These are phyloP conservation scores for Thalassarche chlororhynchos DNA, from an alignment of 2,113 vertebrate species.

Conservation along the genomic window DNA sequence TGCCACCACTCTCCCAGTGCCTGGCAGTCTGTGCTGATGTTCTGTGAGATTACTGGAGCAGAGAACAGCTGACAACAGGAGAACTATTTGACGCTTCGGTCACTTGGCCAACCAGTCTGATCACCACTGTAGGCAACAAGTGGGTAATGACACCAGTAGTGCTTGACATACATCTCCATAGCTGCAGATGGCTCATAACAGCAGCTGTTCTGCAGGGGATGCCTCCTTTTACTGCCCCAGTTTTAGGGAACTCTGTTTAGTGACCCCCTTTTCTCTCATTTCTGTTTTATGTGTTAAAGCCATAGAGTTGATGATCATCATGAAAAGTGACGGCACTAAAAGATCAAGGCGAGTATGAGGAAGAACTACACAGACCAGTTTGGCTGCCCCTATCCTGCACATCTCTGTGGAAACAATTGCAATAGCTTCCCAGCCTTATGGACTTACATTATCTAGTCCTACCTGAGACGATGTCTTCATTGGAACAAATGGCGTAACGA, in stretches of 20 bases:
- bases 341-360: neutral
- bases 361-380: neutral
- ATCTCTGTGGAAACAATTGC: neutral
- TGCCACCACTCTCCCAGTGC: neutral
- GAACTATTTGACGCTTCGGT: neutral
- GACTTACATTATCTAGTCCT: constrained; percentile 1
- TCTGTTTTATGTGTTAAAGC: neutral
- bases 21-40: neutral
- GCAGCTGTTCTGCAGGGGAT: neutral
- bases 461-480: constrained; percentile 89
- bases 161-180: neutral
- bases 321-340: neutral
- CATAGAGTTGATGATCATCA: neutral
- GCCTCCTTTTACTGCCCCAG: neutral
- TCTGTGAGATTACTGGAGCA: neutral
- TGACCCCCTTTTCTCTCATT: neutral
- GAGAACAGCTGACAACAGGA: neutral
- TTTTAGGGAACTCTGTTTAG: neutral
- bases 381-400: neutral
- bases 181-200: neutral
- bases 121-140: neutral
- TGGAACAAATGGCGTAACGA: constrained; percentile 91
- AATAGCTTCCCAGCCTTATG: neutral
- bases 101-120: neutral
- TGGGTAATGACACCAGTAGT: neutral